These are phyloP conservation scores for Mylabris sibirica DNA, from an alignment of 2,888 invertebrate species.

Conservation along the genomic window DNA sequence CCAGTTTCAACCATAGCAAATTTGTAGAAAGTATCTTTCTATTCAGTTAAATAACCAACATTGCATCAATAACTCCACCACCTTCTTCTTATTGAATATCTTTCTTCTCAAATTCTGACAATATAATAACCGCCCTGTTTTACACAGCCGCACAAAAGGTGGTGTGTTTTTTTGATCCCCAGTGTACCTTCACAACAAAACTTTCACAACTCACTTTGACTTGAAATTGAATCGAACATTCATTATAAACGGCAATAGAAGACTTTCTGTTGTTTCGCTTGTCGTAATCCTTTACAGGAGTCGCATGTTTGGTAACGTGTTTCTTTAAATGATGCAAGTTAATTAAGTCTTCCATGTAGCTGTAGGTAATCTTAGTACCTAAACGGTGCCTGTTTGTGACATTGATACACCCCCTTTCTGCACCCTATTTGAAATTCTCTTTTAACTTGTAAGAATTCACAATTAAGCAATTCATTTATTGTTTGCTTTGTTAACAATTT, in stretches of 20 bases:
- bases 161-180: no score
- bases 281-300: neutral
- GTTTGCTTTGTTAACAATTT: neutral
- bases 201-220: no score
- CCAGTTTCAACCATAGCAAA: no score
- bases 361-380: neutral
- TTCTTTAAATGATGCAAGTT: slow-evolving; percentile 31
- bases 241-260: neutral
- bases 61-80: no score
- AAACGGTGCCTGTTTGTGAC: neutral
- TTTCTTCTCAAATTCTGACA: no score
- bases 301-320: slow-evolving; percentile 28
- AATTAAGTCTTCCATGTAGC: slow-evolving; percentile 29
- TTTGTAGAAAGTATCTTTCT: no score
- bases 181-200: no score
- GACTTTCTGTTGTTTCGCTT: neutral
- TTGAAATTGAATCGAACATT: no score
- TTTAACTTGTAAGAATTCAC: neutral
- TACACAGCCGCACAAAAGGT: no score
- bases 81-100: no score
- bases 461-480: neutral
- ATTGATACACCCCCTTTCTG: neutral
- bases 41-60: no score
- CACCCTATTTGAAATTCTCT: neutral
- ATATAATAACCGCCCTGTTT: no score